Evolutionary conservation across 2,797 vertebrate species (phyloP).

Genomic region (Halcyon badia): DNA sequence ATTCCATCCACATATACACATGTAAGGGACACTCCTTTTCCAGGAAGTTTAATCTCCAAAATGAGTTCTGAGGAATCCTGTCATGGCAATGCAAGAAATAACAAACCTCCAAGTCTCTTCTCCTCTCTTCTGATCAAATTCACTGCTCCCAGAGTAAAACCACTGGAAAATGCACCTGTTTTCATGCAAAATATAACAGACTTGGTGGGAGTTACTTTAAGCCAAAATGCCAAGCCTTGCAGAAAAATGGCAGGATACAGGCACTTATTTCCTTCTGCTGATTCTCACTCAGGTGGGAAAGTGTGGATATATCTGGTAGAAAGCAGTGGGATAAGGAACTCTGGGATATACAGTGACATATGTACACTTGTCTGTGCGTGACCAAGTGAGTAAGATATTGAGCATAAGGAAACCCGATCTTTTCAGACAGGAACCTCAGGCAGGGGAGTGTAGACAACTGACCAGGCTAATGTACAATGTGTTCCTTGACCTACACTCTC

Average conservation of each 20-base stretch:
- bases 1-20: background rate
- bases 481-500: background rate
- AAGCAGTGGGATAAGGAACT: background rate
- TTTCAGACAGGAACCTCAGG: background rate
- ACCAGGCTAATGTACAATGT: background rate
- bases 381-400: background rate
- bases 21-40: conserved; percentile 28
- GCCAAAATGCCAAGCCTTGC: background rate
- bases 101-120: background rate
- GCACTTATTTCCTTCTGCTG: background rate
- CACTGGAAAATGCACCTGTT: background rate
- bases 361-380: background rate
- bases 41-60: conserved; percentile 44
- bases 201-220: background rate
- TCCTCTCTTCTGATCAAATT: background rate
- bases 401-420: background rate
- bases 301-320: background rate
- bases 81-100: background rate
- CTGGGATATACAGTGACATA: background rate
- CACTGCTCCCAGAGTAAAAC: background rate
- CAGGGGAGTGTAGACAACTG: background rate
- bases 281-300: background rate
- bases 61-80: conserved; percentile 3
- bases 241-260: background rate
- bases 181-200: background rate